Conservation (phyloP, 2,888 invertebrate species). For the Ramazzottius varieornatus region DNA sequence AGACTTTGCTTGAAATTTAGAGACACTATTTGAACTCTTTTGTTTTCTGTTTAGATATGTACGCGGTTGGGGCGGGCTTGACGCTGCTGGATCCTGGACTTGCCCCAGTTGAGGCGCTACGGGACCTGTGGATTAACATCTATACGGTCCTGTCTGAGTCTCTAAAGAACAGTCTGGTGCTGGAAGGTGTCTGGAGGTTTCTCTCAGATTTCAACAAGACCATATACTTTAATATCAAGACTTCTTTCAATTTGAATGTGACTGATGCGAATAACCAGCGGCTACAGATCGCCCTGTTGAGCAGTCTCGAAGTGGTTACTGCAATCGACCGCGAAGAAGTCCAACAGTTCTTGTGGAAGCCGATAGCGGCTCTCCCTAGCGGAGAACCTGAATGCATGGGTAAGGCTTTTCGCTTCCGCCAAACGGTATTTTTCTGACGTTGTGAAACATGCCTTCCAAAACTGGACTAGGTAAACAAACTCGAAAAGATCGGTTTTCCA, state of each 20-base stretch:
- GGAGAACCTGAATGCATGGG: not conserved
- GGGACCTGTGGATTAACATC: not conserved
- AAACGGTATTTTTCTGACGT: no score
- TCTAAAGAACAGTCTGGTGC: not conserved
- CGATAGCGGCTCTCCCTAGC: not conserved
- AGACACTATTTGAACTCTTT: not conserved
- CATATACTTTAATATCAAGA: not conserved
- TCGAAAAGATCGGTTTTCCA: no score
- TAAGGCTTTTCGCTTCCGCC: no score
- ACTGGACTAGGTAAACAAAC: no score
- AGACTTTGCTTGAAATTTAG: not conserved
- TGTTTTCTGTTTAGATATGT: not conserved
- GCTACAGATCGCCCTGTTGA: not conserved
- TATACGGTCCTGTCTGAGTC: not conserved
- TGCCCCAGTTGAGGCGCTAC: not conserved
- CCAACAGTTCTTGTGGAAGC: not conserved
- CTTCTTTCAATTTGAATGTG: not conserved
- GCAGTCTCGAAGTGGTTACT: not conserved
- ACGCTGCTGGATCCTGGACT: not conserved
- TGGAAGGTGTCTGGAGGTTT: not conserved
- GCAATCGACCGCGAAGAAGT: not conserved
- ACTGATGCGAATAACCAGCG: not conserved
- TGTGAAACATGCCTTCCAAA: no score
- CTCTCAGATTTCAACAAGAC: not conserved
- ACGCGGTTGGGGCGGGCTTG: not conserved